These are phyloP conservation scores for Brassicogethes aeneus DNA, from an alignment of 2,888 invertebrate species.

Conservation along the genomic window DNA sequence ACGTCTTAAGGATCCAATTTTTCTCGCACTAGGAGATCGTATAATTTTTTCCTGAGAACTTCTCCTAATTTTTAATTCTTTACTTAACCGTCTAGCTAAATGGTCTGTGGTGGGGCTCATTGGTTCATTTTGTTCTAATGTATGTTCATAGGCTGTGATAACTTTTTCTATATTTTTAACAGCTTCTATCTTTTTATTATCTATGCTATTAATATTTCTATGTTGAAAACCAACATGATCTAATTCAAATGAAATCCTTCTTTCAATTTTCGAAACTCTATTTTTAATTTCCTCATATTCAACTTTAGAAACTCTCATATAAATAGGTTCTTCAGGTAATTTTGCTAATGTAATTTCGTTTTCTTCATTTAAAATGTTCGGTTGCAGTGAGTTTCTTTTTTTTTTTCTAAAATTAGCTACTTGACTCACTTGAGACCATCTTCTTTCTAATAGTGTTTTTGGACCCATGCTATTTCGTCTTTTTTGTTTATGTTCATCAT, in stretches of 20 bases:
- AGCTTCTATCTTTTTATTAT: slow-evolving; percentile 9
- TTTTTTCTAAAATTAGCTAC: slow-evolving; percentile 33
- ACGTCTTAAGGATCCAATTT: slow-evolving; percentile 66
- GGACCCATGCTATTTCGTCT: slow-evolving; percentile 12
- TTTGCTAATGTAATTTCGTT: not conserved
- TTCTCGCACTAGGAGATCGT: slow-evolving; percentile 71
- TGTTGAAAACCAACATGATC: slow-evolving; percentile 21
- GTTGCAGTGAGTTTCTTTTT: slow-evolving; percentile 14
- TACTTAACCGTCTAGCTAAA: slow-evolving; percentile 59
- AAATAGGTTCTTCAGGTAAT: slow-evolving; percentile 44
- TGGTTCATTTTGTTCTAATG: slow-evolving; percentile 59
- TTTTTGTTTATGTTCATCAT: slow-evolving; percentile 9
- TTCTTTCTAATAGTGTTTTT: slow-evolving; percentile 37
- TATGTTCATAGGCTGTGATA: slow-evolving; percentile 64
- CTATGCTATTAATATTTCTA: slow-evolving; percentile 18
- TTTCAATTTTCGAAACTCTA: slow-evolving; percentile 64
- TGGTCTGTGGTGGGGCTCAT: slow-evolving; percentile 59
- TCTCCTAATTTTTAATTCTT: slow-evolving; percentile 64
- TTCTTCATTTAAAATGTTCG: slow-evolving; percentile 2
- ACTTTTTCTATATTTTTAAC: slow-evolving; percentile 53
- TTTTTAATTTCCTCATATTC: slow-evolving; percentile 73
- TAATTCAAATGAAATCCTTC: slow-evolving; percentile 45
- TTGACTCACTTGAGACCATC: slow-evolving; percentile 48
- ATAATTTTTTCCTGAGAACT: slow-evolving; percentile 62
- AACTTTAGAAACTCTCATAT: slow-evolving; percentile 61